These are phyloP conservation scores for Cephus nigrinus DNA, from an alignment of 2,888 invertebrate genomes.

Conservation along the genomic window DNA sequence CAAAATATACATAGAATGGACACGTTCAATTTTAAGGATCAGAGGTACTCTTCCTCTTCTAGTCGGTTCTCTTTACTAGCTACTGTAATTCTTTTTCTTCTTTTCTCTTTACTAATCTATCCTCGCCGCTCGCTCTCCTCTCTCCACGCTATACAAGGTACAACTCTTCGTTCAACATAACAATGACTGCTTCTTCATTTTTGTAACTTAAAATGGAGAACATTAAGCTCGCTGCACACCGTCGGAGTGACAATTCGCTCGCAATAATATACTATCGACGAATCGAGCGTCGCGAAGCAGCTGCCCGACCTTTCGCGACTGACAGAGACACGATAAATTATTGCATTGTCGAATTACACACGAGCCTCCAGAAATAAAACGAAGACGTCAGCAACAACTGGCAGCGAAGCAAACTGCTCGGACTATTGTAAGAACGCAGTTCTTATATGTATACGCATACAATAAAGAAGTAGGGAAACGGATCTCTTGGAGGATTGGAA, in stretches of 20 bases:
- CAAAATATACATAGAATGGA: conserved; percentile 65
- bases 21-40: conserved; percentile 35
- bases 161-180: neutral
- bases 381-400: neutral
- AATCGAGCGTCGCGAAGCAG: neutral
- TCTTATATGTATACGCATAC: neutral
- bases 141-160: neutral
- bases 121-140: neutral
- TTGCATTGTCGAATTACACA: neutral
- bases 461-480: neutral
- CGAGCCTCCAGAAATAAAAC: neutral
- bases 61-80: too few relatives aligned
- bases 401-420: neutral
- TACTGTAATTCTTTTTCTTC: neutral
- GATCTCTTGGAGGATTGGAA: neutral
- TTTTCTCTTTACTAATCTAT: neutral
- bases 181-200: neutral
- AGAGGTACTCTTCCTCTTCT: conserved; percentile 2
- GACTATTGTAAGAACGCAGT: neutral
- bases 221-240: neutral
- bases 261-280: neutral
- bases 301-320: neutral
- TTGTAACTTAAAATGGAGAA: neutral
- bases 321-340: neutral
- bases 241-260: neutral